Evolutionary conservation across 2,113 vertebrate species (phyloP), one percentile per base, ranked within the genome.

Genomic region (Ameiurus melas): DNA sequence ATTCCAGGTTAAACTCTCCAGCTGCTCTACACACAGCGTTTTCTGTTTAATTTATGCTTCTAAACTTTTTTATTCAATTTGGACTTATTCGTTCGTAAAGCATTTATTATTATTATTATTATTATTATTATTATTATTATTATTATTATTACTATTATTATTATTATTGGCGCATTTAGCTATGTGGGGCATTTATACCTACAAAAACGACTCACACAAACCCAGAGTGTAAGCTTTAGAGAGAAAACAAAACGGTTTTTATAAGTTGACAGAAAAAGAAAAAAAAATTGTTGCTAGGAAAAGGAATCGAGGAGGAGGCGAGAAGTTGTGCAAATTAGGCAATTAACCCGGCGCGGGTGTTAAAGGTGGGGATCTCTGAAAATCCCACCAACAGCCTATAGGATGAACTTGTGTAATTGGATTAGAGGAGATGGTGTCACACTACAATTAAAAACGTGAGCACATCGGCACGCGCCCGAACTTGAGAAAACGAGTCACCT

Each of bases 361-460:
- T 86, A 39, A 75, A 83, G 55, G 47, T 81, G 60, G 14, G 16
- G 51, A 43, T 55, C 64, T 90, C 70, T 58, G 36, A 71, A 86
- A 86, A 87, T 80, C 39, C 84, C 47, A 12, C 57, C 80, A 62
- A 4, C 80, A 83, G 80, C 80, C 80, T 83, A 36, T 81, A 60
- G 33, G 62, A 85, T 19, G 0, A 71, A 70, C 43, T 84, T 89
- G 51, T 57, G 79, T 95, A 95, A 96, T 95, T 95, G 95, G 95
- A 96, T 96, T 96, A 95, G 53, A 87, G 80, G 71, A 86, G 92
- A 92, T 90, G 93, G 93, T 94, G 94, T 94, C 87, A 89, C 62
- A 88, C 88, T 79, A 71, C 77, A 88, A 86, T 92, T 90, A 85
- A 87, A 92, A 94, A 91, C 92, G 90, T 91, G 92, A 93, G 92